Evolutionary conservation across 2,113 vertebrate genomes (phyloP).

Genomic region (Platichthys stellatus): DNA sequence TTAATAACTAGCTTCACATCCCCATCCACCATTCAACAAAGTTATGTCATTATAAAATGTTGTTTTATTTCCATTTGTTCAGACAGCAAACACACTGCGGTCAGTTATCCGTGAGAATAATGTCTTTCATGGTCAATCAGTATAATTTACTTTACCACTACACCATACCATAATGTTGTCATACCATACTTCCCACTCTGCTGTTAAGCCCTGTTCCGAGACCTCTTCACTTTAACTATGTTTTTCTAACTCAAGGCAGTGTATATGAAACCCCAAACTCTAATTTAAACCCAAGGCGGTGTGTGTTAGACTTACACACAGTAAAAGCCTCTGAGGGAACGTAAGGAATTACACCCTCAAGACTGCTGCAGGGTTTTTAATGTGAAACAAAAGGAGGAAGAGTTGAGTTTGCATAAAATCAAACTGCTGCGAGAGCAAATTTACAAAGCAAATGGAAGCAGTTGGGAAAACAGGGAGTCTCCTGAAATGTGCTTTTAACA

Average conservation of each 20-base stretch:
- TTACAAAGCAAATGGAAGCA: neutral
- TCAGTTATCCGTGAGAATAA: no score
- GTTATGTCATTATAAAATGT: no score
- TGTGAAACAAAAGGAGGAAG: constrained; percentile 6
- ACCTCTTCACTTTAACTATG: no score
- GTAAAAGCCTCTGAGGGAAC: neutral
- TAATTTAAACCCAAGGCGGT: neutral
- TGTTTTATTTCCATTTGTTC: no score
- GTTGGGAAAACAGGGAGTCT: neutral
- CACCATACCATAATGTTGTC: neutral
- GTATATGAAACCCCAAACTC: neutral
- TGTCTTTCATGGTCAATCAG: no score
- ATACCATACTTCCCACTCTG: neutral
- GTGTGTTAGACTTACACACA: neutral
- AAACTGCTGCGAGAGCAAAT: constrained; percentile 1
- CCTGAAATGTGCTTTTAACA: neutral
- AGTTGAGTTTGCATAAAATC: constrained; percentile 1
- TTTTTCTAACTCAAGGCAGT: neutral
- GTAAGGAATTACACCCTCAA: neutral
- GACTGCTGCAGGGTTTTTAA: neutral
- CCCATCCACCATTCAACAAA: no score
- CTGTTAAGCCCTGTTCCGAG: neutral
- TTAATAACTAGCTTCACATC: no score
- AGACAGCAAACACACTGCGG: no score
- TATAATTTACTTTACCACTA: no score